A percentile compares a stretch with the other conserved stretches of the same genome.
These are phyloP conservation scores for Centruroides vittatus DNA, from an alignment of 1,140 invertebrate species.

Conservation along the genomic window DNA sequence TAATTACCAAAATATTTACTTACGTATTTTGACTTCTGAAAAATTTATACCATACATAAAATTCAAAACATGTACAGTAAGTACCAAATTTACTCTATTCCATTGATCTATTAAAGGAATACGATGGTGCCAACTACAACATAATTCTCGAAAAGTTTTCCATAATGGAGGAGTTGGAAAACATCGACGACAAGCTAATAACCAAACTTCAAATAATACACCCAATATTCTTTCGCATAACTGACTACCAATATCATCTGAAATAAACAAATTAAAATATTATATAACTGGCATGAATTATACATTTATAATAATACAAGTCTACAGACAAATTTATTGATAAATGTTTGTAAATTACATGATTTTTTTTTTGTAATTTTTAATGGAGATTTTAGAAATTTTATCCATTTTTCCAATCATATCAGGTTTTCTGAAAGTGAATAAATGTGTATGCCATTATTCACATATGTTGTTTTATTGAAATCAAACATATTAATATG, in stretches of 20 bases:
- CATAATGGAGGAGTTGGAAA: slow-evolving; percentile 86
- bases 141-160: slow-evolving; percentile 88
- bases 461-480: too few species aligned
- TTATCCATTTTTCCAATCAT: too few species aligned
- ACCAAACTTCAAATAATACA: slow-evolving; percentile 89
- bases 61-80: slow-evolving; percentile 63
- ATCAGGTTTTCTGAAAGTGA: too few species aligned
- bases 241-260: slow-evolving; percentile 85
- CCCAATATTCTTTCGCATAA: slow-evolving; percentile 83
- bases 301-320: too few species aligned
- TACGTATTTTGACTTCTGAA: slow-evolving; percentile 69
- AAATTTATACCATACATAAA: slow-evolving; percentile 81
- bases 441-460: too few species aligned
- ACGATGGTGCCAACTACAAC: slow-evolving; percentile 82
- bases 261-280: slow-evolving; percentile 1
- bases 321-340: too few species aligned
- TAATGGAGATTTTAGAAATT: too few species aligned
- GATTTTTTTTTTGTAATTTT: too few species aligned
- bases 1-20: slow-evolving; percentile 19
- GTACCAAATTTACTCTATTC: slow-evolving; percentile 78
- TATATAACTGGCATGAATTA: too few species aligned
- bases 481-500: too few species aligned
- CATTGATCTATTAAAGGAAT: slow-evolving; percentile 84
- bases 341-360: too few species aligned
- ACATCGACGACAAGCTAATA: slow-evolving; percentile 75